Evolutionary conservation across 2,113 vertebrate species (phyloP).

Genomic region (Orycteropus afer): DNA sequence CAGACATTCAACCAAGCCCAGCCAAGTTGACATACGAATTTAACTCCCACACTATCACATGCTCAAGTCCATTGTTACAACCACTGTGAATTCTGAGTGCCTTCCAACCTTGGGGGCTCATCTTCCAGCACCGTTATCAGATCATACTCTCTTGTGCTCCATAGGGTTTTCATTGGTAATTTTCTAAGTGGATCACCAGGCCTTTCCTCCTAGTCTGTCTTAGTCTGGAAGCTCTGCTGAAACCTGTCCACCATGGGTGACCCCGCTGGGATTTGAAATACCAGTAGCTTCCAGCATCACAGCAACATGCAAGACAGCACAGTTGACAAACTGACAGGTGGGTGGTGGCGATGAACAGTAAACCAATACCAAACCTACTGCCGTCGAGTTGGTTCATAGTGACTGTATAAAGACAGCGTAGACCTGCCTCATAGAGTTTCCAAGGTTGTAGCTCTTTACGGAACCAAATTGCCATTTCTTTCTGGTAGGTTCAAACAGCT

Average conservation of each 20-base stretch:
- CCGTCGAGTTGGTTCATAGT: neutral
- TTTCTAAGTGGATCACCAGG: neutral
- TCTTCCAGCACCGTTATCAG: neutral
- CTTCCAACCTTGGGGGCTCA: neutral
- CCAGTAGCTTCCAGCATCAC: neutral
- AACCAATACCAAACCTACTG: neutral
- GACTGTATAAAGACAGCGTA: neutral
- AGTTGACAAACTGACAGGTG: neutral
- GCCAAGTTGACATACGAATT: too few species aligned
- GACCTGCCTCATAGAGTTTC: too few species aligned
- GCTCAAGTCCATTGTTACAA: neutral
- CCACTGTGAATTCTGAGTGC: neutral
- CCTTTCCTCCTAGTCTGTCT: neutral
- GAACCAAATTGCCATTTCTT: too few species aligned
- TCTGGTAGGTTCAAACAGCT: too few species aligned
- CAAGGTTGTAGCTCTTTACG: neutral
- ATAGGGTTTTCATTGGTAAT: neutral
- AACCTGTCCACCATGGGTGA: neutral
- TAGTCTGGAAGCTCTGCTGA: neutral
- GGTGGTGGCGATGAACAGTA: neutral
- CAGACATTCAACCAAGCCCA: too few species aligned
- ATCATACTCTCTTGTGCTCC: neutral
- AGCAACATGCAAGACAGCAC: neutral
- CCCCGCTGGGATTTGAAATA: neutral
- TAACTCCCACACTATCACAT: too few species aligned